Evolutionary conservation across 2,888 invertebrate genomes (phyloP).

Genomic region (Dicranocentrus wangi): DNA sequence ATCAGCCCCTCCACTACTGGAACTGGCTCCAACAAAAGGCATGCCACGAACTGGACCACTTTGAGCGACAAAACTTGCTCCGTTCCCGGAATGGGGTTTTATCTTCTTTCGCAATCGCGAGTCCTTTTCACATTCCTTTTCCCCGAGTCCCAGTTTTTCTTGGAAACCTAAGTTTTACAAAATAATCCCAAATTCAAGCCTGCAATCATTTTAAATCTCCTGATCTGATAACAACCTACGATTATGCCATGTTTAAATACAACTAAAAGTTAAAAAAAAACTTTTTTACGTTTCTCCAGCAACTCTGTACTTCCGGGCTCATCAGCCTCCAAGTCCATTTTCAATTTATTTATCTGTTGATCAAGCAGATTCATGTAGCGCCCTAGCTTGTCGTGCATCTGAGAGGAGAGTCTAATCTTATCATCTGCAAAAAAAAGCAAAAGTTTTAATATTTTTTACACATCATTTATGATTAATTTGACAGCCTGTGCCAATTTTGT

Average conservation of each 20-base stretch:
- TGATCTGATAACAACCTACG: too few relatives aligned
- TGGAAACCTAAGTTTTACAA: conserved; percentile 41
- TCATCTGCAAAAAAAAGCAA: conserved; percentile 87
- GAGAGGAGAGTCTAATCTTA: conserved; percentile 94
- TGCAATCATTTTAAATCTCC: background rate
- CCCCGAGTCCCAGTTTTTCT: conserved; percentile 39
- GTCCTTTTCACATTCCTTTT: conserved; percentile 53
- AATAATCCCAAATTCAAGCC: background rate
- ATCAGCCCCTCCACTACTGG: too few relatives aligned
- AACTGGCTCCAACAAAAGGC: too few relatives aligned
- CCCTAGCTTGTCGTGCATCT: conserved; percentile 95
- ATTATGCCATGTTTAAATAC: too few relatives aligned
- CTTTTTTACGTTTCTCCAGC: conserved; percentile 83
- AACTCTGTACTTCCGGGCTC: conserved; percentile 98
- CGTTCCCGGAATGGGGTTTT: too few relatives aligned
- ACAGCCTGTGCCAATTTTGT: background rate
- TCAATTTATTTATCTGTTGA: conserved; percentile 95
- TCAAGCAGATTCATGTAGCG: conserved; percentile 91
- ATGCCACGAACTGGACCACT: too few relatives aligned
- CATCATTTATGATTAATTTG: too few relatives aligned
- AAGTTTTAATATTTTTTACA: too few relatives aligned
- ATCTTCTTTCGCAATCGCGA: conserved; percentile 48
- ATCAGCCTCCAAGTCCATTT: conserved; percentile 98
- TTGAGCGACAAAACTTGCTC: too few relatives aligned
- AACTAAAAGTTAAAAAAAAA: background rate